These are phyloP conservation scores for Drosophila guanche DNA, from an alignment of 1,140 invertebrate genomes.

Conservation along the genomic window DNA sequence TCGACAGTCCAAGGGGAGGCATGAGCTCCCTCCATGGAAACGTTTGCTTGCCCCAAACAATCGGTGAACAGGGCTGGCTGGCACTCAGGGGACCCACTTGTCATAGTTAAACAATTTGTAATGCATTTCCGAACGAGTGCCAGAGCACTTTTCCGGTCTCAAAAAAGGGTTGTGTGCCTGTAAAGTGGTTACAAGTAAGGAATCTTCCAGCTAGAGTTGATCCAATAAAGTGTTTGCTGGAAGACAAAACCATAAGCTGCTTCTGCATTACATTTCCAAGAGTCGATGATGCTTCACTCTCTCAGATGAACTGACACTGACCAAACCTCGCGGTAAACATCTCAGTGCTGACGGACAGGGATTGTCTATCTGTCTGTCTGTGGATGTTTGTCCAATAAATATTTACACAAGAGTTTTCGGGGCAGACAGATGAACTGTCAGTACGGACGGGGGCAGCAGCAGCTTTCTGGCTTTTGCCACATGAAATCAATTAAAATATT, in stretches of 20 bases:
- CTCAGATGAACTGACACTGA: too few relatives aligned
- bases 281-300: too few relatives aligned
- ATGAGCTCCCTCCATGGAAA: background rate
- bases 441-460: background rate
- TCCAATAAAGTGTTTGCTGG: too few relatives aligned
- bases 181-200: too few relatives aligned
- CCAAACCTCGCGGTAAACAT: too few relatives aligned
- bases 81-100: conserved; percentile 37
- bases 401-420: conserved; percentile 43
- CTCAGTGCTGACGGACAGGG: conserved; percentile 23
- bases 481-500: conserved; percentile 79
- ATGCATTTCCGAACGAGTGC: conserved; percentile 43
- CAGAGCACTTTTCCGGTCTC: too few relatives aligned
- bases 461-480: conserved; percentile 32
- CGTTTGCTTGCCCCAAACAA: conserved; percentile 4
- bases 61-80: conserved; percentile 22
- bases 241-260: too few relatives aligned
- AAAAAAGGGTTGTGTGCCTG: background rate
- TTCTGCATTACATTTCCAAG: too few relatives aligned
- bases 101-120: conserved; percentile 62
- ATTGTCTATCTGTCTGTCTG: conserved; percentile 22
- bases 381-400: conserved; percentile 15
- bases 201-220: too few relatives aligned
- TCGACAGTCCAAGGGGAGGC: conserved; percentile 22
- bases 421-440: too few relatives aligned